These are phyloP conservation scores for Pentamera pediparva DNA, from an alignment of 53 echinoderm and acorn worm species.

Conservation along the genomic window DNA sequence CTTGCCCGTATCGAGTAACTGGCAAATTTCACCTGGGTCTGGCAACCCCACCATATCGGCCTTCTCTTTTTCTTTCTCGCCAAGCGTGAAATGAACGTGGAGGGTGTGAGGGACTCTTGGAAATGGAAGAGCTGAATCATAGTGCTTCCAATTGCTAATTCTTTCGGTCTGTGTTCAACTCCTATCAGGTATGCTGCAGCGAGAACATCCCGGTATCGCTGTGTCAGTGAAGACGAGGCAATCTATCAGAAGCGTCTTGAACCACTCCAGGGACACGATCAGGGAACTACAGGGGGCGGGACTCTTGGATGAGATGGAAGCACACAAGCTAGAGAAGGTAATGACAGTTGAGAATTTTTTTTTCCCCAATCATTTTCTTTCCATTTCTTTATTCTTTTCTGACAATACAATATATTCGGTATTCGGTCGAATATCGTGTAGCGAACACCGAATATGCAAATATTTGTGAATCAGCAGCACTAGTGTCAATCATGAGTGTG, in stretches of 20 bases:
- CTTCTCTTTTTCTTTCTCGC: background rate
- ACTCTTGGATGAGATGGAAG: conserved; percentile 84
- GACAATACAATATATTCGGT: too few relatives aligned
- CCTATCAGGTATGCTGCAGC: conserved; percentile 66
- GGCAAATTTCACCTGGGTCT: too few relatives aligned
- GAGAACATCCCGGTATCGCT: conserved; percentile 91
- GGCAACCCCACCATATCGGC: background rate
- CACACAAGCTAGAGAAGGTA: conserved; percentile 88
- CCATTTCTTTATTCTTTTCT: too few relatives aligned
- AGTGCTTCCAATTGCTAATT: background rate
- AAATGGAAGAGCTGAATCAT: background rate
- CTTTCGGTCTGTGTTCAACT: background rate
- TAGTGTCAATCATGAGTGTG: background rate
- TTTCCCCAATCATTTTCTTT: too few relatives aligned
- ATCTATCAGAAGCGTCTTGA: conserved; percentile 83
- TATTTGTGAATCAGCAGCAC: too few relatives aligned
- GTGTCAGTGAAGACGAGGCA: conserved; percentile 95
- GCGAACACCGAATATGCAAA: too few relatives aligned
- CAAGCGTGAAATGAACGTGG: background rate
- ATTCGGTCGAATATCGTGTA: too few relatives aligned
- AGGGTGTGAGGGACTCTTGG: background rate
- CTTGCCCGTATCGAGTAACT: too few relatives aligned
- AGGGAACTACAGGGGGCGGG: conserved; percentile 91
- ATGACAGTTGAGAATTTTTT: background rate
- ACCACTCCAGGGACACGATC: conserved; percentile 90